Conservation (phyloP, 2,113 vertebrate genomes). For the Ivindomyrus marchei region DNA sequence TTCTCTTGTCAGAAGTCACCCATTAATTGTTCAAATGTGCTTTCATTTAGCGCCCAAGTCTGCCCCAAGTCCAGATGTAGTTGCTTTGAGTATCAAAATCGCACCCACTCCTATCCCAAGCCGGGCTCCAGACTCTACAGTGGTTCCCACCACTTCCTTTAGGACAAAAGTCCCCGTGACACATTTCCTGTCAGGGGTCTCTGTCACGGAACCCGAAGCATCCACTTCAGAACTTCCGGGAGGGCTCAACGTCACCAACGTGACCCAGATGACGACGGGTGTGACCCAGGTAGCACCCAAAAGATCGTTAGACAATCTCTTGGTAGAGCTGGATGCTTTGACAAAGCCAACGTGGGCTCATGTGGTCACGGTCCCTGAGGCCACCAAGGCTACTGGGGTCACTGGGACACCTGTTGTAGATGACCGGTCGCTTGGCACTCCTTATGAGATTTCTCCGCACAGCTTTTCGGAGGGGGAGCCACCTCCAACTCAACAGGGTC, state of each 20-base stretch:
- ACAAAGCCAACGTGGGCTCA: constrained; percentile 21
- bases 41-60: constrained; percentile 55
- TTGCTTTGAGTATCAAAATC: constrained; percentile 44
- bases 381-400: constrained; percentile 39
- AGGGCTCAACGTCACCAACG: constrained; percentile 30
- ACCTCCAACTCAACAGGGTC: constrained; percentile 43
- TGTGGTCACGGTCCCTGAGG: constrained; percentile 41
- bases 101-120: constrained; percentile 33
- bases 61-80: constrained; percentile 45
- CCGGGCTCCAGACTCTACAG: constrained; percentile 20
- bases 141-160: constrained; percentile 10
- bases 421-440: constrained; percentile 43
- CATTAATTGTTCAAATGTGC: constrained; percentile 42
- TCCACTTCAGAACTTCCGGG: constrained; percentile 10
- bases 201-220: constrained; percentile 34
- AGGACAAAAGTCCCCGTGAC: constrained; percentile 11
- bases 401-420: constrained; percentile 38
- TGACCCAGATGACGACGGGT: constrained; percentile 37
- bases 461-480: constrained; percentile 46
- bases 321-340: constrained; percentile 42
- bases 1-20: constrained; percentile 17
- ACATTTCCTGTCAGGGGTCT: constrained; percentile 1
- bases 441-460: constrained; percentile 47
- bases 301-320: constrained; percentile 39
- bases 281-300: constrained; percentile 41